Base-by-base conservation (phyloP, 2,113 vertebrate genomes). In the Corythoichthys haematopterus region DNA sequence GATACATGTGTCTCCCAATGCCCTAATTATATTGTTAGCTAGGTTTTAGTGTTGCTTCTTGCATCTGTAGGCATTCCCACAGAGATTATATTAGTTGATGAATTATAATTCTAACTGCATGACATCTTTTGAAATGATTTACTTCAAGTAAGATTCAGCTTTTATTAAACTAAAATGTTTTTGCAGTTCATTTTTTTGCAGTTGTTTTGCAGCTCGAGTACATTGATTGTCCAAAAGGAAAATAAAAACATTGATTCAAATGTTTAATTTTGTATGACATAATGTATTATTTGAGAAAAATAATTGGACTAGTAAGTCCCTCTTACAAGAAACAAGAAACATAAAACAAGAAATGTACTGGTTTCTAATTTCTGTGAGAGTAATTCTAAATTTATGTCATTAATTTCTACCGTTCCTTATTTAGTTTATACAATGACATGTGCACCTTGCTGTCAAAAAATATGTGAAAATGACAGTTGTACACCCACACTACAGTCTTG, bases 61-160 rank as follows among this genome's bases (percentile, higher is more conserved):
- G 57, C 77, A 78, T 70, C 52, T 80, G 64, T 56, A 56, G 36
- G 10, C 33, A 69, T 79, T 77, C 69, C 62, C 71, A 70, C 46
- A 62, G 53, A 60, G 37, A 15, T 43, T 40, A 60, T 58, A 37
- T 14, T 11, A 8, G 10, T 45, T 28, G 16, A 43, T 61, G 38
- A 61, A 60, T 40, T 40, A n/a, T 7, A 43, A 14, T 15, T 59
- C 46, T 37, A 69, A 57, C 61, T 68, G 63, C 62, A 64, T 52
- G 20, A 48, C 15, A 66, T 65, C 2, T 36, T 36, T 28, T 35
- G 6, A 3, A 28, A 55, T 57, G 35, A n/a, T 28, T 50, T 20
- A 5, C 15, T 3, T 4, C 2, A 52, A 20, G 51, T 20, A 3
- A 20, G 28, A 55, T 33, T 12, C 28, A 13, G 12, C 12, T 6